Base-by-base conservation (phyloP, 2,113 vertebrate genomes). In the Osmerus mordax region DNA sequence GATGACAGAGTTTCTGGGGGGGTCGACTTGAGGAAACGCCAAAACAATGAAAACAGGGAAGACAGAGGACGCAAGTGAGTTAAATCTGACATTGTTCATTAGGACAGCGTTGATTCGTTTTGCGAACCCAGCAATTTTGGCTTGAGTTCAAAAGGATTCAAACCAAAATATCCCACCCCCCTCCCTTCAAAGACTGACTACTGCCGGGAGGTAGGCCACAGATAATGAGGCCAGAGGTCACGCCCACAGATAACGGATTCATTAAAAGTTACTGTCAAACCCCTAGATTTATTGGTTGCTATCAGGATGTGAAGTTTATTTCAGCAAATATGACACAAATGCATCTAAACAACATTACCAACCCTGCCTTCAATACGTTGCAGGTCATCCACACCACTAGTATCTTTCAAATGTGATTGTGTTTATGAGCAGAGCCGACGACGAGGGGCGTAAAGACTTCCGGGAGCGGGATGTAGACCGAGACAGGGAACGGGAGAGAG, bases 11-110 rank as follows among this genome's bases (percentile, higher is more conserved):
- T 66, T 23, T 63, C 86, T 64, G 89, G 87, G 29, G 84, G 84
- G 29, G 68, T 71, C 78, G 83, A 93, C 59, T 86, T 91, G 52
- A 91, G 90, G 88, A 97, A 92, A 81, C 94, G 95, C 73, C 93
- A 90, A 51, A 94, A 96, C 81, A 83, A 86, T 3, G 95, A 97
- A 66, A 82, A 87, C 80, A 94, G 94, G 82, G 97, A 98, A 78
- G 97, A 98, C 68, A 94, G 95, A 76, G 90, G 83, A 78, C 94
- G 93, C 86, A 97, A 94, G 96, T 96, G 76, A 82, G 91, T 91
- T 9, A 3, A 36, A 3, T 47, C 41, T 47, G 41, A 47, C 41
- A 8, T 47, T 9, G 41, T 47, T 47, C 41, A 47, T 47, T 12
- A 11, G 8, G 41, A 1, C 9, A 47, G 41, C 2, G 8, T 47